Conservation (phyloP, 2,888 invertebrate genomes). For the Drosophila birchii region DNA sequence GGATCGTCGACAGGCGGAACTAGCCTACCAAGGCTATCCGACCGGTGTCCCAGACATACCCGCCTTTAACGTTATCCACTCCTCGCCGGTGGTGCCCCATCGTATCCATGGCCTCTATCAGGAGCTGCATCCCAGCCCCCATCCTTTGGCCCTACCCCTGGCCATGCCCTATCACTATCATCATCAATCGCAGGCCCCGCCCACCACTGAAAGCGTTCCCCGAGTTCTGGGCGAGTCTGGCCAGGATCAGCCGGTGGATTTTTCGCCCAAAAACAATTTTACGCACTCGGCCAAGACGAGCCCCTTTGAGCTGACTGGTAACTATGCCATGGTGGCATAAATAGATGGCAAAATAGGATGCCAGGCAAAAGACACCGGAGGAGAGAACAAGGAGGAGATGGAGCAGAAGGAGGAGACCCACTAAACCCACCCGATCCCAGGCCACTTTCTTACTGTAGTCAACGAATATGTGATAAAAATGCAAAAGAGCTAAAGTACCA, state of each 20-base stretch:
- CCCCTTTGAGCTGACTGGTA: slow-evolving; percentile 84
- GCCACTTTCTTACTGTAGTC: slow-evolving; percentile 67
- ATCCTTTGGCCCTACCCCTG: slow-evolving; percentile 58
- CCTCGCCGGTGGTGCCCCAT: slow-evolving; percentile 66
- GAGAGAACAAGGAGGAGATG: not conserved
- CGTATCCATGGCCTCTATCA: slow-evolving; percentile 40
- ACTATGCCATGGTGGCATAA: slow-evolving; percentile 83
- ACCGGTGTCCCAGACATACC: not conserved
- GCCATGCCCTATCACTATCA: slow-evolving; percentile 66
- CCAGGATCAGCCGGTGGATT: slow-evolving; percentile 84
- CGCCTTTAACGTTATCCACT: slow-evolving; percentile 74
- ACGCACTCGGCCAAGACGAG: slow-evolving; percentile 84
- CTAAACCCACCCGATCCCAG: slow-evolving; percentile 38
- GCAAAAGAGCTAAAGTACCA: slow-evolving; percentile 65
- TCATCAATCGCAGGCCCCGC: slow-evolving; percentile 37
- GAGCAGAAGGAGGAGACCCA: not conserved
- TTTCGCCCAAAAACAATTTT: slow-evolving; percentile 84
- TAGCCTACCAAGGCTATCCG: slow-evolving; percentile 22
- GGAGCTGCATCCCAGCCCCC: slow-evolving; percentile 38
- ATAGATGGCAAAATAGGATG: slow-evolving; percentile 3
- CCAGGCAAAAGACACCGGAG: slow-evolving; percentile 57
- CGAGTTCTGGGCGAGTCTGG: slow-evolving; percentile 6
- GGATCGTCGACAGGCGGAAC: slow-evolving; percentile 64
- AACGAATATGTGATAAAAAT: slow-evolving; percentile 77
- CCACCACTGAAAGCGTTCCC: slow-evolving; percentile 10